A percentile compares a stretch with the other conserved stretches of the same genome.
phyloP scores from a whole-genome alignment of 1,140 invertebrate species.

The Episyrphus balteatus region DNA sequence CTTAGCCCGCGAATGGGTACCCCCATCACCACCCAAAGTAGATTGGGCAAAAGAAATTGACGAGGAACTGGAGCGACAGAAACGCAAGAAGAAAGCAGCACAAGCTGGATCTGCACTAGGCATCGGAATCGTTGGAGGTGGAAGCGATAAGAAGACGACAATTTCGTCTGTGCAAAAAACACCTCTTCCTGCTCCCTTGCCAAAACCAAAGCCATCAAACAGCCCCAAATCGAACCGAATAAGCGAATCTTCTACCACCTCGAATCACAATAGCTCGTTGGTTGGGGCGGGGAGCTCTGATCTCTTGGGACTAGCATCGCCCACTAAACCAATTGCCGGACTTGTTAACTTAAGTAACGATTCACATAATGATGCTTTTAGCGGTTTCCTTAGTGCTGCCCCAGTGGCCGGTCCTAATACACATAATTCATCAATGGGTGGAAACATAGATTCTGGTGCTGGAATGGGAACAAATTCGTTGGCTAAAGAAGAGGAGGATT shows the following conservation, averaged over 20 bases:
- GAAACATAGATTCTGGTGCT: too few relatives aligned
- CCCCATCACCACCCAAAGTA: slow-evolving; percentile 70
- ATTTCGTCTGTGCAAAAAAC: slow-evolving; percentile 15
- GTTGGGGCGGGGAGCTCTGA: slow-evolving; percentile 34
- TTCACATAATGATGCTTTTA: slow-evolving; percentile 62
- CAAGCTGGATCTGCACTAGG: slow-evolving; percentile 31
- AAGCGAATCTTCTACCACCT: slow-evolving; percentile 37
- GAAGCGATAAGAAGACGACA: slow-evolving; percentile 38
- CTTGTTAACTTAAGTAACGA: slow-evolving; percentile 37
- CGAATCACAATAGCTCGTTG: slow-evolving; percentile 11
- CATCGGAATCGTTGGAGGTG: slow-evolving; percentile 14
- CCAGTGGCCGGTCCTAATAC: slow-evolving; percentile 27
- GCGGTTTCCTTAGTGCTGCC: slow-evolving; percentile 61
- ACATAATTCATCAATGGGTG: slow-evolving; percentile 11
- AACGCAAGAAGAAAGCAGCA: slow-evolving; percentile 62
- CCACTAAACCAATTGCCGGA: slow-evolving; percentile 30
- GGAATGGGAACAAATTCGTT: slow-evolving; percentile 36
- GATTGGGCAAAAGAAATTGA: slow-evolving; percentile 79
- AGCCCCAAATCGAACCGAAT: slow-evolving; percentile 53
- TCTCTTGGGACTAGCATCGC: slow-evolving; percentile 40
- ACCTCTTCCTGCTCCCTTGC: slow-evolving; percentile 37
- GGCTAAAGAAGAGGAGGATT: slow-evolving; percentile 75
- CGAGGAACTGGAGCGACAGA: slow-evolving; percentile 70
- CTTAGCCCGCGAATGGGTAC: slow-evolving; percentile 92
- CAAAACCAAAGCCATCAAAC: slow-evolving; percentile 35